A percentile compares a stretch with the other conserved stretches of the same genome.
These are phyloP conservation scores for Charanyca ferruginea DNA, from an alignment of 2,888 invertebrate genomes.

Conservation along the genomic window DNA sequence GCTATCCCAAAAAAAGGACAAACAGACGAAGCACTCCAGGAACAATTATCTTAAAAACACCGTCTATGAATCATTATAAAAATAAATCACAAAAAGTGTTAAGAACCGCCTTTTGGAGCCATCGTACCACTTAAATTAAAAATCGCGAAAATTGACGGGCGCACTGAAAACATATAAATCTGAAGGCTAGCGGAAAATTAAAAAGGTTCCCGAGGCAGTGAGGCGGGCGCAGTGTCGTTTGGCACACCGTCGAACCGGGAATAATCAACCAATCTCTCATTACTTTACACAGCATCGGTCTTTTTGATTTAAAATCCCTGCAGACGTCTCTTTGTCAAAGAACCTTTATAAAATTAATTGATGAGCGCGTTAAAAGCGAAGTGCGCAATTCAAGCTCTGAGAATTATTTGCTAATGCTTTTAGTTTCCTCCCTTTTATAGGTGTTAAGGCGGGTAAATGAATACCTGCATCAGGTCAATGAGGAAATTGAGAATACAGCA, in stretches of 20 bases:
- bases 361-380: constrained; percentile 53
- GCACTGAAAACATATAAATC: constrained; percentile 88
- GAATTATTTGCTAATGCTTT: constrained; percentile 47
- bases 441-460: not conserved
- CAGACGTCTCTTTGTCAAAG: constrained; percentile 64
- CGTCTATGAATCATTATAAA: constrained; percentile 66
- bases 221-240: constrained; percentile 66
- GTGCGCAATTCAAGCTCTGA: constrained; percentile 35
- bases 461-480: not conserved
- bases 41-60: constrained; percentile 67
- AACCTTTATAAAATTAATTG: constrained; percentile 66
- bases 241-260: constrained; percentile 72
- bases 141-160: constrained; percentile 86
- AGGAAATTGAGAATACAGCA: not conserved
- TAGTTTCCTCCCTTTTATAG: constrained; percentile 34
- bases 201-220: constrained; percentile 83
- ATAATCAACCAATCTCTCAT: constrained; percentile 77
- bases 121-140: constrained; percentile 86
- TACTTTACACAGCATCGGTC: constrained; percentile 70
- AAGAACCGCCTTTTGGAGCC: constrained; percentile 77
- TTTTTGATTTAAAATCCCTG: constrained; percentile 70
- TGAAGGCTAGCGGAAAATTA: constrained; percentile 89
- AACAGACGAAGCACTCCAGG: constrained; percentile 49
- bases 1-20: constrained; percentile 33
- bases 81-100: constrained; percentile 71